These are phyloP conservation scores for Sinohyriopsis cumingii DNA, from an alignment of 2,888 invertebrate genomes.

Conservation along the genomic window DNA sequence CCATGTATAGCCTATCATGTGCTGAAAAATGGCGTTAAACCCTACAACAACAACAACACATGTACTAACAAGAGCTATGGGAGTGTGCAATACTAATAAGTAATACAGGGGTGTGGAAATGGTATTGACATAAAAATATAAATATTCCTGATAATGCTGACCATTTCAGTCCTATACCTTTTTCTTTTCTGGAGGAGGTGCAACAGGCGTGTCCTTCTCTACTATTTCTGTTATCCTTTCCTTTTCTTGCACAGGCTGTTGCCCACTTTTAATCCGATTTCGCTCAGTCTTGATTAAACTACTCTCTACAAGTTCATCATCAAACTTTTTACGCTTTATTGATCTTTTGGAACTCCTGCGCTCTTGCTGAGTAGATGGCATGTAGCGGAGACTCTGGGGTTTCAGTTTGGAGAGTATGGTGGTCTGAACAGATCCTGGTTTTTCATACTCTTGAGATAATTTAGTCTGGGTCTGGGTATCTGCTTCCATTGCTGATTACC, in stretches of 20 bases:
- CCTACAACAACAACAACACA: no score
- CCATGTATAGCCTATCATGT: no score
- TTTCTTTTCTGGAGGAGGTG: constrained; percentile 78
- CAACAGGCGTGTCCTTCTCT: constrained; percentile 44
- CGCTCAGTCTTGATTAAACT: constrained; percentile 78
- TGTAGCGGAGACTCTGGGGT: constrained; percentile 17
- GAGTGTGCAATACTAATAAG: no score
- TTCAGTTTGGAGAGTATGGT: neutral
- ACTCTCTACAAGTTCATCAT: constrained; percentile 96
- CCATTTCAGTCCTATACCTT: constrained; percentile 19
- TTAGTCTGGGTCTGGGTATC: constrained; percentile 4
- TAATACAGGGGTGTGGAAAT: no score
- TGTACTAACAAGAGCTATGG: no score
- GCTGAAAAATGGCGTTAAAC: no score
- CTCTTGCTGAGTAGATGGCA: constrained; percentile 27
- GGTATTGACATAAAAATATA: no score
- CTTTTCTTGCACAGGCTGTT: constrained; percentile 25
- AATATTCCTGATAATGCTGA: no score
- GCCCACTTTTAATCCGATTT: no score
- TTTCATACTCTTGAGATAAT: neutral
- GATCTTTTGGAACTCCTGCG: constrained; percentile 88
- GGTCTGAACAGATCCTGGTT: neutral
- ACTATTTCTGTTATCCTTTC: constrained; percentile 35
- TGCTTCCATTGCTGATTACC: constrained; percentile 5
- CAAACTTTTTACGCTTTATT: constrained; percentile 95